Conservation (phyloP, 2,113 vertebrate genomes). For the Baryphthengus martii region DNA sequence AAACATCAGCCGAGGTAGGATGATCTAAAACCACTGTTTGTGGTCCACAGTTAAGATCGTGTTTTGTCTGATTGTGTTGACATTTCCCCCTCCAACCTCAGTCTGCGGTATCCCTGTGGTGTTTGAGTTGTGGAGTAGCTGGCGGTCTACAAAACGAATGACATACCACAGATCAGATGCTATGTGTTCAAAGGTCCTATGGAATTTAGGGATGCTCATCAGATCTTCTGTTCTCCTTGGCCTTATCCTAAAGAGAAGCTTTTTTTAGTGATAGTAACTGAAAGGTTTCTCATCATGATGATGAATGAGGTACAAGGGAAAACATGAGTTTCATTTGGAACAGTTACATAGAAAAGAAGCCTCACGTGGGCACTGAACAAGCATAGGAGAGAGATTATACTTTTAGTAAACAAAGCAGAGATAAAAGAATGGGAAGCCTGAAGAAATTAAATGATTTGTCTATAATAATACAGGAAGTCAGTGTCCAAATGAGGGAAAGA, state of each 20-base stretch:
- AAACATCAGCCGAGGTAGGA: conserved; percentile 80
- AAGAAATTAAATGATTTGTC: not conserved
- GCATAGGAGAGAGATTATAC: not conserved
- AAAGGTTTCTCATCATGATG: not conserved
- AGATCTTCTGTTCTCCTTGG: not conserved
- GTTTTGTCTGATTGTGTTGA: not conserved
- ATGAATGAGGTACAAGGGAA: not conserved
- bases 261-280: not conserved
- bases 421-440: not conserved
- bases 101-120: not conserved
- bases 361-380: not conserved
- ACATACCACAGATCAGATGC: not conserved
- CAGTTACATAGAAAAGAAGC: not conserved
- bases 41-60: not conserved
- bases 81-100: not conserved
- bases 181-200: not conserved
- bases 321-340: not conserved
- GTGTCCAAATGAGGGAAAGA: not conserved
- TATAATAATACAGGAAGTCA: not conserved
- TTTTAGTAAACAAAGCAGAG: not conserved
- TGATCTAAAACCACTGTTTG: not conserved
- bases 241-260: not conserved
- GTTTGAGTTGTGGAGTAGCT: not conserved
- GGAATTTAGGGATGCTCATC: not conserved
- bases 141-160: not conserved